These are phyloP conservation scores for Hyposoter didymator DNA, from an alignment of 2,888 invertebrate genomes.

Conservation along the genomic window DNA sequence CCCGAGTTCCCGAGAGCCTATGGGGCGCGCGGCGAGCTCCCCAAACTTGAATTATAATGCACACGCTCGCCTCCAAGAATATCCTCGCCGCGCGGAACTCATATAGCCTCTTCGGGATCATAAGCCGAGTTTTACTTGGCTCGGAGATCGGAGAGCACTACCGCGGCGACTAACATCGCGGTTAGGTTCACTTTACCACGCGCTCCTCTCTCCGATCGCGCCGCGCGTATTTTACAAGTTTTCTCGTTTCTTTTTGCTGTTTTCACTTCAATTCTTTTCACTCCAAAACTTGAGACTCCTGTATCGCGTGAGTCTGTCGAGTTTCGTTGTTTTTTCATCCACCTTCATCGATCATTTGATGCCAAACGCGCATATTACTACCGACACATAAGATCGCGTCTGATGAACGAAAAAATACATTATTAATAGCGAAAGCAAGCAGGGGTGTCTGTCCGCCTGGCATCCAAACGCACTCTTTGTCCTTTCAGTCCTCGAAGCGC, in stretches of 20 bases:
- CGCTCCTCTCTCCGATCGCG: conserved; percentile 32
- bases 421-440: neutral
- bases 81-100: conserved; percentile 73
- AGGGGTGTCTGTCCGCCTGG: neutral
- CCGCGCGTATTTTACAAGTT: neutral
- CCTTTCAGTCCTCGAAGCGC: neutral
- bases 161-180: conserved; percentile 73
- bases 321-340: neutral
- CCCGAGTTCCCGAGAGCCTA: conserved; percentile 43
- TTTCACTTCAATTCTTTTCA: conserved; percentile 12
- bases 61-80: conserved; percentile 79
- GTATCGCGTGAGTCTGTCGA: neutral
- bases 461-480: neutral
- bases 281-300: neutral
- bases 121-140: conserved; percentile 70
- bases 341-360: neutral
- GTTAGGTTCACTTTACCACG: conserved; percentile 69
- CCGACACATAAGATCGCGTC: neutral
- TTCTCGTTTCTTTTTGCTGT: conserved; percentile 23
- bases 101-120: conserved; percentile 68
- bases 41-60: conserved; percentile 80
- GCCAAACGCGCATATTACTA: neutral
- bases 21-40: conserved; percentile 72
- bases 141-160: conserved; percentile 67
- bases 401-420: conserved; percentile 1